phyloP scores from a whole-genome alignment of 1,140 invertebrate species.

The Cotesia chilonis region DNA sequence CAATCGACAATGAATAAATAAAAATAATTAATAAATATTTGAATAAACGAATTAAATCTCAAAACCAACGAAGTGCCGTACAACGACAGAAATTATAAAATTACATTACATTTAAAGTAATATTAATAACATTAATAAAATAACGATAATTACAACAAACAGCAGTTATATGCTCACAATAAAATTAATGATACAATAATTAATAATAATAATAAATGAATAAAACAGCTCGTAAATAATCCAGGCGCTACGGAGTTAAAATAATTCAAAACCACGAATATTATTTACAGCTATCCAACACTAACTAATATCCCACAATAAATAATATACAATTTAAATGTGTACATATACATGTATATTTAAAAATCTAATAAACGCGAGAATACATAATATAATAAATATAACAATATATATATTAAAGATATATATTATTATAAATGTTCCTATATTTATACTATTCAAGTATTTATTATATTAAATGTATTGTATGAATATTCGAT shows the following conservation, averaged over 20 bases:
- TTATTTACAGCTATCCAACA: conserved; percentile 56
- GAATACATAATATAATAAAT: conserved; percentile 43
- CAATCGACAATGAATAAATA: not conserved
- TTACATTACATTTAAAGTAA: not conserved
- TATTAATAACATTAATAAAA: conserved; percentile 10
- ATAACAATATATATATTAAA: conserved; percentile 52
- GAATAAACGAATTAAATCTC: conserved; percentile 5
- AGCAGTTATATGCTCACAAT: not conserved
- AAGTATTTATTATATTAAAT: conserved; percentile 55
- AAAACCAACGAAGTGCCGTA: conserved; percentile 14
- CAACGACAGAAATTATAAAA: conserved; percentile 17
- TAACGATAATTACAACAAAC: not conserved
- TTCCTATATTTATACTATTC: conserved; percentile 65
- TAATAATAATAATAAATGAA: conserved; percentile 10
- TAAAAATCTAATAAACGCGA: conserved; percentile 43
- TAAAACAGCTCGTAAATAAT: conserved; percentile 19
- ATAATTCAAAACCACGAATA: conserved; percentile 58
- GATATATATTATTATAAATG: conserved; percentile 65
- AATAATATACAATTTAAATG: conserved; percentile 49
- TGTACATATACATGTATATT: conserved; percentile 43
- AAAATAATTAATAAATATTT: not conserved
- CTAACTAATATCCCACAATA: conserved; percentile 55
- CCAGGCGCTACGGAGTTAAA: conserved; percentile 56
- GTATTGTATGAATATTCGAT: conserved; percentile 64
- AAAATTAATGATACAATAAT: not conserved